Conservation (phyloP, 2,888 invertebrate species). For the Dioctria rufipes region DNA sequence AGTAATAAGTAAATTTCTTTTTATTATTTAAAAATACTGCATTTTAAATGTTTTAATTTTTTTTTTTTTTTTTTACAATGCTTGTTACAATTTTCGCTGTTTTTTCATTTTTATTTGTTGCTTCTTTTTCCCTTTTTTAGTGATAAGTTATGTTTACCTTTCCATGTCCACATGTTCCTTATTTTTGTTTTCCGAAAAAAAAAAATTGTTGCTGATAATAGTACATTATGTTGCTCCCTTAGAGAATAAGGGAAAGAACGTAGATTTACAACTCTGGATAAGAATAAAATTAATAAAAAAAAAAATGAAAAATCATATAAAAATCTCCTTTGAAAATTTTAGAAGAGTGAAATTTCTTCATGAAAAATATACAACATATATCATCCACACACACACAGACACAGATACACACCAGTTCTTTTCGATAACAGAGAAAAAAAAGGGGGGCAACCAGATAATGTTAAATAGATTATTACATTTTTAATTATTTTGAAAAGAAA, state of each 20-base stretch:
- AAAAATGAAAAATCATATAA: not conserved
- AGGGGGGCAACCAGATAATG: slow-evolving; percentile 49
- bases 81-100: not conserved
- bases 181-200: not conserved
- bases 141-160: not conserved
- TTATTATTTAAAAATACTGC: slow-evolving; percentile 12
- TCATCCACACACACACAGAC: not conserved
- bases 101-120: not conserved
- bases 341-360: not conserved
- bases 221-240: too few species aligned
- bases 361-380: not conserved
- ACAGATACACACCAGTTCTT: not conserved
- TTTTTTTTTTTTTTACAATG: not conserved
- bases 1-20: slow-evolving; percentile 6
- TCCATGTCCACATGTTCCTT: not conserved
- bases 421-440: slow-evolving; percentile 21
- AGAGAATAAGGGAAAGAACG: too few species aligned
- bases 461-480: slow-evolving; percentile 54
- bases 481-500: slow-evolving; percentile 47
- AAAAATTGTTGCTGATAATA: not conserved
- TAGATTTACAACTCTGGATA: not conserved
- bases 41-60: slow-evolving; percentile 18
- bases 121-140: not conserved
- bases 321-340: not conserved
- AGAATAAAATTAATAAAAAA: slow-evolving; percentile 1